A percentile compares a stretch with the other conserved stretches of the same genome.
Conservation (phyloP, 2,888 invertebrate species). For the Siphlonurus alternatus region DNA sequence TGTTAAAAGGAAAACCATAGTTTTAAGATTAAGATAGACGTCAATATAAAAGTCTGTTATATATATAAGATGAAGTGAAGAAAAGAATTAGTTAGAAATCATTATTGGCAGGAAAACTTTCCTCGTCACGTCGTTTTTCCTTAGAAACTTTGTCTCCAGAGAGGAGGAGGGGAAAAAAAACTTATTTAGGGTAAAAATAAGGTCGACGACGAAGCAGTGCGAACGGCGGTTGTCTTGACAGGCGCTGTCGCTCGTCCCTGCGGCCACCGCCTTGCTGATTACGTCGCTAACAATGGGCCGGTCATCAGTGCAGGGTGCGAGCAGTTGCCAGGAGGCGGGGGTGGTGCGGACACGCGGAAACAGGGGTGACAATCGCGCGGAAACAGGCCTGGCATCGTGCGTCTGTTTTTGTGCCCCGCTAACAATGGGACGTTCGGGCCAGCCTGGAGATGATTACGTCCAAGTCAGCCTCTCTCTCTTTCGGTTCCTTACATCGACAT, state of each 20-base stretch:
- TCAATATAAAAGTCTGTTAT: not conserved
- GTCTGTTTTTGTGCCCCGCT: no score
- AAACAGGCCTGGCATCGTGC: no score
- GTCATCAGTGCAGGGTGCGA: not conserved
- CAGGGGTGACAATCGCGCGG: not conserved
- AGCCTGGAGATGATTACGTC: no score
- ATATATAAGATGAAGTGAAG: not conserved
- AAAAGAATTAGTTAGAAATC: not conserved
- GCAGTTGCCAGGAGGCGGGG: not conserved
- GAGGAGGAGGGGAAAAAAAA: not conserved
- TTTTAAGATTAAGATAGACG: not conserved
- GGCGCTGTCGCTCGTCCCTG: not conserved
- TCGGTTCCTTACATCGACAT: no score
- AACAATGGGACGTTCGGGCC: no score
- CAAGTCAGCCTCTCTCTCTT: no score
- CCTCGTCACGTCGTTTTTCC: not conserved
- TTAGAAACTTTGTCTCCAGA: not conserved
- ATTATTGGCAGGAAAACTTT: not conserved
- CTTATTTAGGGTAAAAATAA: not conserved
- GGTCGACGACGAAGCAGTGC: not conserved
- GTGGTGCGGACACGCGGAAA: not conserved
- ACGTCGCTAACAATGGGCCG: not conserved
- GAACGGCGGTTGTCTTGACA: not conserved
- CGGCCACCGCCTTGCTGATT: not conserved
- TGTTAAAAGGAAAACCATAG: not conserved